Evolutionary conservation across 2,113 vertebrate species (phyloP).

Genomic region (Rhombomys opimus): DNA sequence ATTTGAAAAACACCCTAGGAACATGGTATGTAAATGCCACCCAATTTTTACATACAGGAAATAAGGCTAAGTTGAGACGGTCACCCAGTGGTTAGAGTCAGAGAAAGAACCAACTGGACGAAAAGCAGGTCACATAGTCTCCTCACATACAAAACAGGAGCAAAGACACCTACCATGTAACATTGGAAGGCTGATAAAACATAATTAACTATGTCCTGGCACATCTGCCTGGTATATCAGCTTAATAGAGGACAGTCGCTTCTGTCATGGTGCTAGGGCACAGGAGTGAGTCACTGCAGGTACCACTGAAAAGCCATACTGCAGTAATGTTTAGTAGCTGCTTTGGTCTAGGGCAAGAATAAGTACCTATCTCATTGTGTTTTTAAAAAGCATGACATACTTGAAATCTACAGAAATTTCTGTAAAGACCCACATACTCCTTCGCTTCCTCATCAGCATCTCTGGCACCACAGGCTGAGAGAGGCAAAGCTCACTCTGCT

Average conservation of each 20-base stretch:
- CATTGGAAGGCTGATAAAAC: not conserved
- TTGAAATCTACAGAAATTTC: slow-evolving; percentile 8
- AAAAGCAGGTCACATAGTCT: not conserved
- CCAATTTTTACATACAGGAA: not conserved
- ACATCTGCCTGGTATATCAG: not conserved
- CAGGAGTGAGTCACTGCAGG: not conserved
- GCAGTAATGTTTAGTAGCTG: not conserved
- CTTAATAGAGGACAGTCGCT: not conserved
- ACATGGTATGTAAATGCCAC: not conserved
- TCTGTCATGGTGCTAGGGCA: not conserved
- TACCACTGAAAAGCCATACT: not conserved
- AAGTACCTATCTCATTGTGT: not conserved
- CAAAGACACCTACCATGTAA: not conserved
- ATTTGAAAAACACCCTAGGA: slow-evolving; percentile 4
- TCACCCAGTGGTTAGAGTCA: not conserved
- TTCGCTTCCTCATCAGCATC: not conserved
- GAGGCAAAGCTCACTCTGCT: not conserved
- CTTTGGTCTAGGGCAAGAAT: not conserved
- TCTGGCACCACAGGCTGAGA: not conserved
- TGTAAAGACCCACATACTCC: not conserved
- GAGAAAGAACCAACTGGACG: not conserved
- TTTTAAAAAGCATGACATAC: not conserved
- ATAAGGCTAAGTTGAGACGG: not conserved
- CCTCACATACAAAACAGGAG: not conserved
- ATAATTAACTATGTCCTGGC: not conserved